phyloP scores from a whole-genome alignment of 2,888 invertebrate genomes.

The Helleia helle region DNA sequence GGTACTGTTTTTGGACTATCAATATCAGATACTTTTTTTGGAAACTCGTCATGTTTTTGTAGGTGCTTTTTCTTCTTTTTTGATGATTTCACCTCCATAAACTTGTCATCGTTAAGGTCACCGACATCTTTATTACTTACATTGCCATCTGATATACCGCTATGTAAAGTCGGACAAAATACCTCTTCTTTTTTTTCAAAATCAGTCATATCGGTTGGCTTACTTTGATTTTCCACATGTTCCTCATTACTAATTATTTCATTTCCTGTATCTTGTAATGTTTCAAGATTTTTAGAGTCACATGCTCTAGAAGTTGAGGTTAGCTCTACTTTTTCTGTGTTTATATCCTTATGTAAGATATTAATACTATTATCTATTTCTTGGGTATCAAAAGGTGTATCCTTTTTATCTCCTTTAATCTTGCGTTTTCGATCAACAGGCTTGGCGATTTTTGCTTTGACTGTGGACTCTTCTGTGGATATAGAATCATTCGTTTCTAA shows the following conservation, averaged over 20 bases:
- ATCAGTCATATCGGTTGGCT: too few relatives aligned
- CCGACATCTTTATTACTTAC: neutral
- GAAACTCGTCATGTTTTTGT: neutral
- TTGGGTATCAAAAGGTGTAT: neutral
- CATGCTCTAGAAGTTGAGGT: too few relatives aligned
- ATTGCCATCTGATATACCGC: neutral
- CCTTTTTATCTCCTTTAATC: slow-evolving; percentile 18
- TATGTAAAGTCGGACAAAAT: neutral
- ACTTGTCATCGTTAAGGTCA: neutral
- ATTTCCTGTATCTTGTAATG: too few relatives aligned
- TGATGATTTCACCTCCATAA: neutral
- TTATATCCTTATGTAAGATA: neutral
- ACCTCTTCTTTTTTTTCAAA: neutral
- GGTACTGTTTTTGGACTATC: neutral
- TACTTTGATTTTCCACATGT: too few relatives aligned
- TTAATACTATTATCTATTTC: neutral
- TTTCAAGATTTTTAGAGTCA: too few relatives aligned
- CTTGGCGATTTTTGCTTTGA: slow-evolving; percentile 48
- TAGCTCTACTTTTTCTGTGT: neutral
- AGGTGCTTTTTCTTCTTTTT: slow-evolving; percentile 1
- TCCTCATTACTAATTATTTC: too few relatives aligned
- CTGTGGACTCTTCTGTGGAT: neutral
- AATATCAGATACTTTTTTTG: neutral
- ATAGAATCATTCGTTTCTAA: neutral
- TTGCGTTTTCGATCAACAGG: slow-evolving; percentile 51